Percentiles rank a stretch among this genome's conserved stretches.
These are phyloP conservation scores for Molossus molossus DNA, from an alignment of 2,797 vertebrate species.

Conservation along the genomic window DNA sequence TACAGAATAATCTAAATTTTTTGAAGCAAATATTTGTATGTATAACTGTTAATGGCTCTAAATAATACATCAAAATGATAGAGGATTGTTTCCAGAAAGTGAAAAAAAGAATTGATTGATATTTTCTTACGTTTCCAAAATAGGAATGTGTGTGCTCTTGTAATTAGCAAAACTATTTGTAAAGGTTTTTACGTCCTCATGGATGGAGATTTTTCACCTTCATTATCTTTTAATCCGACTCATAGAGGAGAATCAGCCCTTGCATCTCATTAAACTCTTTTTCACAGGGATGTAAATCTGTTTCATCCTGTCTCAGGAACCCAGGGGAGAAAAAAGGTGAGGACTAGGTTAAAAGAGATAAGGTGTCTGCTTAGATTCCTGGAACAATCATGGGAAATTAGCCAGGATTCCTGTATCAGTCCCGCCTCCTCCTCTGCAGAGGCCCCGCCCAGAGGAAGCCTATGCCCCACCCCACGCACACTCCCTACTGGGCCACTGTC, in stretches of 20 bases:
- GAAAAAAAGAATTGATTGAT: not conserved
- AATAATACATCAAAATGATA: conserved; percentile 52
- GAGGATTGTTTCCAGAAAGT: conserved; percentile 17
- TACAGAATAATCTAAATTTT: conserved; percentile 37
- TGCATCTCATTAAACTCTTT: conserved; percentile 14
- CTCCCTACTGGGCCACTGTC: conserved; percentile 48
- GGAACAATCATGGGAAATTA: not conserved
- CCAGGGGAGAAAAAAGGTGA: not conserved
- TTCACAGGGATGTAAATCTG: not conserved
- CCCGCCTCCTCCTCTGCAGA: fast-evolving
- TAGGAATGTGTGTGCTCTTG: not conserved
- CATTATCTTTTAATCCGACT: not conserved
- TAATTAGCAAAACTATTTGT: conserved; percentile 41
- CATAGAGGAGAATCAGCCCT: not conserved
- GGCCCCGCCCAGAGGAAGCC: not conserved
- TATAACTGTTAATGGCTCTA: not conserved
- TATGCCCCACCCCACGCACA: not conserved
- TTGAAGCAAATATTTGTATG: conserved; percentile 27
- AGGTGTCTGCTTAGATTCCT: not conserved
- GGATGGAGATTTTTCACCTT: not conserved
- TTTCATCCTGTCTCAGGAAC: not conserved
- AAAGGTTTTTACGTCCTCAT: not conserved
- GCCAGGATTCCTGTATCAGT: not conserved
- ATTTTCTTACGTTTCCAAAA: conserved; percentile 32
- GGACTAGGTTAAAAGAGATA: not conserved